These are phyloP conservation scores for Agrenia bidenticulata DNA, from an alignment of 2,888 invertebrate species.

Conservation along the genomic window DNA sequence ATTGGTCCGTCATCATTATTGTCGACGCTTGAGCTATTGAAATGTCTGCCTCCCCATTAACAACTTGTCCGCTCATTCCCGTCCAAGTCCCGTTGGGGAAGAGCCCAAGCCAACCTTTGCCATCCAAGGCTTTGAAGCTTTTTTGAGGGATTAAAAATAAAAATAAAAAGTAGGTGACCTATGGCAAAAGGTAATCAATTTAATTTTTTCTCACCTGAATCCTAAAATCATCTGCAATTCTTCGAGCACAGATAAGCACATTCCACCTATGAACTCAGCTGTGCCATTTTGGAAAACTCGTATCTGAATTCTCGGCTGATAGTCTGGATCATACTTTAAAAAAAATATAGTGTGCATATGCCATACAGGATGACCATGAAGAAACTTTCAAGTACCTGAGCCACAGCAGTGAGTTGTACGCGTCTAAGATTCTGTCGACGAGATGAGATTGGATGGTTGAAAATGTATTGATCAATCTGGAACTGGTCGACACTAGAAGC, in stretches of 20 bases:
- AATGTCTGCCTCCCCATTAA: slow-evolving; percentile 25
- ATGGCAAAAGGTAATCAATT: no score
- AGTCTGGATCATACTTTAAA: background rate
- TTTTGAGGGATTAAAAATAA: no score
- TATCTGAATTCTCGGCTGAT: slow-evolving; percentile 1
- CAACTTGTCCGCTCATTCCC: slow-evolving; percentile 26
- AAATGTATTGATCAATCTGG: no score
- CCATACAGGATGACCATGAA: no score
- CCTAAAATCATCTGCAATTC: background rate
- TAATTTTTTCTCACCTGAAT: slow-evolving; percentile 2
- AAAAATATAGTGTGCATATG: no score
- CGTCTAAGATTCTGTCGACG: background rate
- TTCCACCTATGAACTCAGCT: background rate
- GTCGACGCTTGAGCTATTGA: slow-evolving; percentile 28
- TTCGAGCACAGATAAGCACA: background rate
- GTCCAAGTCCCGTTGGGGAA: slow-evolving; percentile 29
- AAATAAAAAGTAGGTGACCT: no score
- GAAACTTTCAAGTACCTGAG: no score
- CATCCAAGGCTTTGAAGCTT: slow-evolving; percentile 24
- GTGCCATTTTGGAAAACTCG: background rate
- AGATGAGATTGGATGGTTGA: background rate
- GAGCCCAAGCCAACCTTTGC: slow-evolving; percentile 27
- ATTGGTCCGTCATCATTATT: slow-evolving; percentile 24
- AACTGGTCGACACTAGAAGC: no score
- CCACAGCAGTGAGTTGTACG: background rate